Evolutionary conservation across 1,140 invertebrate species (phyloP).

Genomic region (Elysia chlorotica): DNA sequence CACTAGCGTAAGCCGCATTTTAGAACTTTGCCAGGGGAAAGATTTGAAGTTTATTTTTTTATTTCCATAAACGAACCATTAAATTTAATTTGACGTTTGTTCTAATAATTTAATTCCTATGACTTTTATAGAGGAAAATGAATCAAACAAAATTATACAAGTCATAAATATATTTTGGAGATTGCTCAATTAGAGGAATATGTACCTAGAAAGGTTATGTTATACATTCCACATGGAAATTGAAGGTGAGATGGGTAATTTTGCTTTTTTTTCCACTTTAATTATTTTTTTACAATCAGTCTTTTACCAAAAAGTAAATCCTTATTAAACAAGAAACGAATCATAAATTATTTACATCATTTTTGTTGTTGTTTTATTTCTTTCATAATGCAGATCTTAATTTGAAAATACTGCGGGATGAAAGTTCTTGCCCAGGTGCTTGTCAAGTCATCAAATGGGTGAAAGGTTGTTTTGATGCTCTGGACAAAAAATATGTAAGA

Average conservation of each 20-base stretch:
- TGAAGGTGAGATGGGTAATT: neutral
- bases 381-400: constrained; percentile 47
- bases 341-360: neutral
- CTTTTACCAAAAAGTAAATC: too few relatives aligned
- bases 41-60: neutral
- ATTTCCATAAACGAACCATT: neutral
- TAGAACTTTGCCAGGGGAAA: neutral
- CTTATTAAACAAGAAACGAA: neutral
- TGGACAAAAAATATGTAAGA: constrained; percentile 66
- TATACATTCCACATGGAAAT: neutral
- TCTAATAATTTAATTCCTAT: too few relatives aligned
- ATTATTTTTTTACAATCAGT: too few relatives aligned
- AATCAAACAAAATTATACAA: too few relatives aligned
- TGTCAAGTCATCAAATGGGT: constrained; percentile 62
- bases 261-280: too few relatives aligned
- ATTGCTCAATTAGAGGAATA: too few relatives aligned
- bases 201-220: neutral
- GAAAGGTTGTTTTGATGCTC: constrained; percentile 64
- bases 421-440: constrained; percentile 58
- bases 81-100: too few relatives aligned
- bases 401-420: constrained; percentile 61
- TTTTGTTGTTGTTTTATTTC: neutral
- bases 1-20: neutral
- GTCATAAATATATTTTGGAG: too few relatives aligned
- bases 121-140: too few relatives aligned